A percentile compares a stretch with the other conserved stretches of the same genome.
Conservation (phyloP, 2,113 vertebrate species). For the Entelurus aequoreus region DNA sequence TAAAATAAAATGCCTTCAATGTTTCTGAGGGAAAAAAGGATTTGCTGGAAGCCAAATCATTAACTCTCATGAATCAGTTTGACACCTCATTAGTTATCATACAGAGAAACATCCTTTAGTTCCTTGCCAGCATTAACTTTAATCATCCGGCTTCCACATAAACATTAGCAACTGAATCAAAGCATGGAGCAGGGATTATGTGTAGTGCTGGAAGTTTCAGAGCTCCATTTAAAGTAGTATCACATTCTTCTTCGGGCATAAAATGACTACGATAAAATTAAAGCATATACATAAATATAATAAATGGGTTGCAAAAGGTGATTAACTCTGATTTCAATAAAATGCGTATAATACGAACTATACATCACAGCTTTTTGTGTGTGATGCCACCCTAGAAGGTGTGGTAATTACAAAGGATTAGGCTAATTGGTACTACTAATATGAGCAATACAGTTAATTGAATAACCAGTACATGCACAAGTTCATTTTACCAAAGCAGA, state of each 20-base stretch:
- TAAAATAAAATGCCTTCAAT: conserved; percentile 3
- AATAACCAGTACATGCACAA: no score
- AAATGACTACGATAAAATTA: neutral
- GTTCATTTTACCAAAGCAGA: no score
- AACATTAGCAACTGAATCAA: conserved; percentile 11
- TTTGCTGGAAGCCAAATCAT: conserved; percentile 4
- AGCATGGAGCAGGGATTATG: conserved; percentile 6
- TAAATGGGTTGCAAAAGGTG: no score
- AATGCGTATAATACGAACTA: no score
- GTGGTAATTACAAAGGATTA: no score
- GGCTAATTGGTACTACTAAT: no score
- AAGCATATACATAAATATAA: no score
- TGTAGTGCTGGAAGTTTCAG: conserved; percentile 5
- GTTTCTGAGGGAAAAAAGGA: conserved; percentile 3
- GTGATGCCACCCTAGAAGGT: no score
- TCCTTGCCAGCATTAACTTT: conserved; percentile 14
- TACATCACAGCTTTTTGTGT: no score
- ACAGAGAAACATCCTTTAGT: conserved; percentile 3
- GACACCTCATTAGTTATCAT: conserved; percentile 12
- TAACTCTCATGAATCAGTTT: conserved; percentile 8
- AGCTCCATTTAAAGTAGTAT: neutral
- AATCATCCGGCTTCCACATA: conserved; percentile 7
- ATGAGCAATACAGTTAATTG: no score
- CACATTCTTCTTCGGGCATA: neutral
- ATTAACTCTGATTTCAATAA: no score